Conservation (phyloP, 2,888 invertebrate genomes). For the Rotaria sp. region DNA sequence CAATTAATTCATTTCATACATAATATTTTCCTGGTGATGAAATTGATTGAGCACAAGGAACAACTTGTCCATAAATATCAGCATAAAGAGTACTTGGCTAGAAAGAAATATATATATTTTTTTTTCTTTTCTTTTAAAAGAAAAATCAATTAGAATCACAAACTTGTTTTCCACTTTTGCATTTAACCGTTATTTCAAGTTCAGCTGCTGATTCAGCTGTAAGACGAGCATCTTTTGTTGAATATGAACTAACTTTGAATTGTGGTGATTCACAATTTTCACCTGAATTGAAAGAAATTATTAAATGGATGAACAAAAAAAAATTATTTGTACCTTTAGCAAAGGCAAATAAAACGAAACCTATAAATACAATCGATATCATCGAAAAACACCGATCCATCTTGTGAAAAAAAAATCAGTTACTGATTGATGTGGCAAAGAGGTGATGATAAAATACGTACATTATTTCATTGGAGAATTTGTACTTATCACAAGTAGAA, state of each 20-base stretch:
- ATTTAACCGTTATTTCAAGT: constrained; percentile 16
- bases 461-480: background rate
- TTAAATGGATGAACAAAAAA: background rate
- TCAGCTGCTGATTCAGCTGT: constrained; percentile 16
- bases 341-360: background rate
- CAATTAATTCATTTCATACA: background rate
- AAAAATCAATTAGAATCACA: background rate
- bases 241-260: background rate
- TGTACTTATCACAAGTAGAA: background rate
- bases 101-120: background rate
- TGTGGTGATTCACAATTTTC: constrained; percentile 9
- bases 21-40: background rate
- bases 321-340: background rate
- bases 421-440: background rate
- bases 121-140: background rate
- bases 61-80: constrained; percentile 18
- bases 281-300: background rate
- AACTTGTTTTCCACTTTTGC: constrained; percentile 23
- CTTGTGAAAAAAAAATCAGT: background rate
- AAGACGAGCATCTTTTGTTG: constrained; percentile 18
- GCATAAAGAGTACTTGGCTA: constrained; percentile 6
- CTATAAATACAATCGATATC: background rate
- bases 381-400: background rate
- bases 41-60: constrained; percentile 9
- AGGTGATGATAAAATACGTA: background rate